These are phyloP conservation scores for Cinclus mexicanus DNA, from an alignment of 2,113 vertebrate species.

Conservation along the genomic window DNA sequence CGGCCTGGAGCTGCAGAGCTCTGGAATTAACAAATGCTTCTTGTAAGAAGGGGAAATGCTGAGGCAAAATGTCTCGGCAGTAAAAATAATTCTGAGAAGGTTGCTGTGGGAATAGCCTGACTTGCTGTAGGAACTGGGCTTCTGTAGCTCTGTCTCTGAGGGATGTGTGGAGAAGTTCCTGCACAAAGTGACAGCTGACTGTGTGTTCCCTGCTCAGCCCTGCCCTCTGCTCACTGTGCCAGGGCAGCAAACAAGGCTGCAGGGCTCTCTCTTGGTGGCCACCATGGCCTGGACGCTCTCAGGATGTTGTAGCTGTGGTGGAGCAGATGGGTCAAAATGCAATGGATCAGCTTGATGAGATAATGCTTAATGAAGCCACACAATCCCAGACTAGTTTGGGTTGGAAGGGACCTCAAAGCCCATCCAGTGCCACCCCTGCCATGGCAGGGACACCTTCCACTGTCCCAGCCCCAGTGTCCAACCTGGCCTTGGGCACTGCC, in stretches of 20 bases:
- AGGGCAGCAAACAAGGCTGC: background rate
- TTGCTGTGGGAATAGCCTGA: background rate
- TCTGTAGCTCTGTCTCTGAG: accelerated
- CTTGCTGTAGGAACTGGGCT: background rate
- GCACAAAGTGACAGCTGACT: background rate
- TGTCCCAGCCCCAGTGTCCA: background rate
- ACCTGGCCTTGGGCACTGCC: accelerated
- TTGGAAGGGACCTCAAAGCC: background rate
- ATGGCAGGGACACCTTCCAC: background rate
- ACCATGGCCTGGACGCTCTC: accelerated
- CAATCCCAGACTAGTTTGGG: background rate
- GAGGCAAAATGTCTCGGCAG: background rate
- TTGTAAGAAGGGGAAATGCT: background rate
- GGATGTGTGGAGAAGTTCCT: background rate
- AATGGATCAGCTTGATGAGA: background rate
- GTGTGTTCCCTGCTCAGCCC: background rate
- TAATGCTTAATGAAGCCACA: background rate
- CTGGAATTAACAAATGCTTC: background rate
- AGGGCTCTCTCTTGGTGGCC: accelerated
- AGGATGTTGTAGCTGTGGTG: accelerated
- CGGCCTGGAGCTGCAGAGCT: background rate
- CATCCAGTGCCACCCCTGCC: background rate
- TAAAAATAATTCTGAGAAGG: background rate
- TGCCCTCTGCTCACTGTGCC: background rate
- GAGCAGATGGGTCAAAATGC: background rate